Base-by-base conservation (phyloP, 2,797 vertebrate species). In the Aselliscus stoliczkanus region DNA sequence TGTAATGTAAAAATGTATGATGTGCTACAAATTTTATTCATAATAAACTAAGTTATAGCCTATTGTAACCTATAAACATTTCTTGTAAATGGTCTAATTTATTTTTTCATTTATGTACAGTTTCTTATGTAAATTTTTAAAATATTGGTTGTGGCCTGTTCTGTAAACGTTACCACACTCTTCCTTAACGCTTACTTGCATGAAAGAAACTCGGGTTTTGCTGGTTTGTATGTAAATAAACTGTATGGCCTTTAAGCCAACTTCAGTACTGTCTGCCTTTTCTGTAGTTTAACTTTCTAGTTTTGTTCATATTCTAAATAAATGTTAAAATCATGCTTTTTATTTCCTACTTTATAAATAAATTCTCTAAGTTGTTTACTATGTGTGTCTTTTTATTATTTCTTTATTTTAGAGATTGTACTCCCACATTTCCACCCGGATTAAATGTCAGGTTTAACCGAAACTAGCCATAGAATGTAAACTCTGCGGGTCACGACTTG, bases 81-180 rank as follows among this genome's bases (percentile, higher is more conserved):
- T 98, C 97, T 97, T 98, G 98, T 98, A 98, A 98, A 98, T 98
- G 82, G 97, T 96, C 98, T 98, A 98, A 98, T 98, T 98, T 98
- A 98, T 98, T 98, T 98, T 97, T 98, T 97, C 97, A 96, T 97
- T 98, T 98, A 96, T 98, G 98, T 98, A 98, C 96, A 98, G 97
- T 97, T 98, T 97, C 97, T 97, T 97, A 70, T 97, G 95, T 98
- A 98, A 97, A 96, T 95, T 93, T 88, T 34, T 52, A 93, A 81
- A 83, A 89, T 97, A 96, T 97, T 97, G 91, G 85, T 90, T 96
- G 88, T 96, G 97, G 93, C 94, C 96, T 97, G 27, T 96, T 95
- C 96, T 98, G 76, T 97, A 96, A 97, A 95, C 98, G 96, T 98
- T 97, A 95, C 97, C 85, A 56, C 96, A 87, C 39, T 98, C 64